Base-by-base conservation (phyloP, 2,888 invertebrate genomes). In the Thymelicus acteon region DNA sequence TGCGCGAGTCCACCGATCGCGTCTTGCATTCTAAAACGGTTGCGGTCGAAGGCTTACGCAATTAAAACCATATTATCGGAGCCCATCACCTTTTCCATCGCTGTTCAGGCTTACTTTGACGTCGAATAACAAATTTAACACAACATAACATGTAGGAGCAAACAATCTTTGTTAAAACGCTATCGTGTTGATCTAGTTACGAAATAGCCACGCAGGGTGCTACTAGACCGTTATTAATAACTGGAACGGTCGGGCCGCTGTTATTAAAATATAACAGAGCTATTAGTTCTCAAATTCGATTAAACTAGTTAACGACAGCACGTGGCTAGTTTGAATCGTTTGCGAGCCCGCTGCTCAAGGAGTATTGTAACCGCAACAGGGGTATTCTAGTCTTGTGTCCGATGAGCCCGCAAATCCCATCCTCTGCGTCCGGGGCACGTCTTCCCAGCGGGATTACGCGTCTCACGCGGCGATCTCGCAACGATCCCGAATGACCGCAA, bases 31-130 rank as follows among this genome's bases (percentile, higher is more conserved):
- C 80, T 84, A 90, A 90, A 87, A 83, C 76, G 73, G 74, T 73
- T 75, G 77, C 80, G 37, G 19, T 57, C 15, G 13, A 39, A 13
- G 80, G 80, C 85, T 84, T 80, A 86, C 82, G 84, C 86, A 91
- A 91, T 91, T 90, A 90, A 90, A 90, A 87, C 82, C 82, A 86
- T 88, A 89, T 89, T 88, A 88, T 88, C 85, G 79, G 85, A 84
- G 84, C 82, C 84, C 85, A 85, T 82, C 83, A 82, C 83, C 3
- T 39, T 49, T 64, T 83, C 81, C 80, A 75, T 75, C 72, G 78
- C 84, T 86, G 83, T 84, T 79, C 82, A 65, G 72, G 72, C 60
- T 76, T 75, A 73, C 67, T 73, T 74, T 73, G 75, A 73, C 72
- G 72, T 67, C 62, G 70, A 71, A 69, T 72, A 69, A 60, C 67